Evolutionary conservation across 1,140 invertebrate species (phyloP).

Genomic region (Pseudachorutes palmiensis): DNA sequence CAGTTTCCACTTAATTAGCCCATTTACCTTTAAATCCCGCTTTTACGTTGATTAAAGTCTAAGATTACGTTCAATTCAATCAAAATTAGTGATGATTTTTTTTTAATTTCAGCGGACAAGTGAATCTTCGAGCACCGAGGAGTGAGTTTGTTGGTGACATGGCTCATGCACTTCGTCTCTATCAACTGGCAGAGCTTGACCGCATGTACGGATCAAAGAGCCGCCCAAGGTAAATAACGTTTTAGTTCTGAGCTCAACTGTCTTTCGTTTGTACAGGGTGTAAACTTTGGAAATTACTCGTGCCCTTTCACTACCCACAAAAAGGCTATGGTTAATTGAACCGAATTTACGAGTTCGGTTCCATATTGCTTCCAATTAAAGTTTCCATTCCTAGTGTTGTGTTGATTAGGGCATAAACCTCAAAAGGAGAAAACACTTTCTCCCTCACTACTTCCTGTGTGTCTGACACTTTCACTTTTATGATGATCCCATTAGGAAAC

Average conservation of each 20-base stretch:
- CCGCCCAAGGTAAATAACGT: constrained; percentile 18
- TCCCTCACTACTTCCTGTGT: neutral
- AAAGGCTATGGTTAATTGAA: neutral
- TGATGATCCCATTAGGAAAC: neutral
- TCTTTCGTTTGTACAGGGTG: neutral
- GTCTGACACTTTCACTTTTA: neutral
- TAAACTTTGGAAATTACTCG: neutral
- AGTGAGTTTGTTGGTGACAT: constrained; percentile 21
- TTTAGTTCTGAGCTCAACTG: neutral
- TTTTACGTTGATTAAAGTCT: no score
- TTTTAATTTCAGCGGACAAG: constrained; percentile 19
- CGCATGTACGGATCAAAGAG: constrained; percentile 21
- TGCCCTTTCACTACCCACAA: neutral
- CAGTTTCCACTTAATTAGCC: no score
- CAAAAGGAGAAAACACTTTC: neutral
- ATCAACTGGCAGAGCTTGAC: constrained; percentile 24
- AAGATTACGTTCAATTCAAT: neutral
- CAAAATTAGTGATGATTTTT: neutral
- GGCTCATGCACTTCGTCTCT: constrained; percentile 19
- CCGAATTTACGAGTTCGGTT: neutral
- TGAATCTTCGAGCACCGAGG: constrained; percentile 15
- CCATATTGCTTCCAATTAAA: neutral
- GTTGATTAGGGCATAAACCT: neutral
- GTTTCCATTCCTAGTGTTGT: neutral
- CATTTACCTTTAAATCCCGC: no score